A percentile compares a stretch with the other conserved stretches of the same genome.
Evolutionary conservation across 2,888 invertebrate genomes (phyloP).

Genomic region (Chelonus formosanus): DNA sequence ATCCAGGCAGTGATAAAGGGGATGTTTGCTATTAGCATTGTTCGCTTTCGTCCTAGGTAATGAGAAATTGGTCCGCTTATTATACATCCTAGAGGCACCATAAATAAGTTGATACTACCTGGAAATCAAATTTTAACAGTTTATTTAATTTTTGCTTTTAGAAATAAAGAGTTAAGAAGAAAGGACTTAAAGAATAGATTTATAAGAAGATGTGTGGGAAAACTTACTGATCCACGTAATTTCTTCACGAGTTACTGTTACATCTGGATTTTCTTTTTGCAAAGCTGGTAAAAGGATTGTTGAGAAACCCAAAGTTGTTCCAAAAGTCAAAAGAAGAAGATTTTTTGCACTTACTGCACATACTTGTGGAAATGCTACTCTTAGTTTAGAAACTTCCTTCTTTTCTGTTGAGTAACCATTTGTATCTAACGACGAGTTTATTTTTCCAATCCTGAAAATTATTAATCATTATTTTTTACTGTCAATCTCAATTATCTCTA

Average conservation of each 20-base stretch:
- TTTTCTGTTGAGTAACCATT: conserved; percentile 45
- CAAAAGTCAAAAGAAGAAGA: conserved; percentile 78
- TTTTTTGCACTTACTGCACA: conserved; percentile 85
- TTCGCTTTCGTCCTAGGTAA: conserved; percentile 75
- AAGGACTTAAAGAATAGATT: too few relatives aligned
- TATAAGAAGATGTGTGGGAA: too few relatives aligned
- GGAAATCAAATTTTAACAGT: conserved; percentile 39
- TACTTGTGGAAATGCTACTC: conserved; percentile 74
- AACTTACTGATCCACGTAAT: conserved; percentile 60
- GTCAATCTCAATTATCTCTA: too few relatives aligned
- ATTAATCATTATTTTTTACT: neutral
- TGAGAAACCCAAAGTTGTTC: conserved; percentile 82
- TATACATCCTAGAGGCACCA: conserved; percentile 82
- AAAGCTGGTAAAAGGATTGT: conserved; percentile 83
- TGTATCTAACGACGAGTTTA: conserved; percentile 36
- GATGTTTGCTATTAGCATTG: conserved; percentile 69
- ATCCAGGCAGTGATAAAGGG: conserved; percentile 82
- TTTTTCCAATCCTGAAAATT: conserved; percentile 44
- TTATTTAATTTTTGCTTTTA: too few relatives aligned
- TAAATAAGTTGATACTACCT: conserved; percentile 84
- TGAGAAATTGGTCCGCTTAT: conserved; percentile 78
- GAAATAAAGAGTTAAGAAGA: too few relatives aligned
- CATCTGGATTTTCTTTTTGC: conserved; percentile 62
- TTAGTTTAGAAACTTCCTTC: conserved; percentile 49
- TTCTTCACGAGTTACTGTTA: conserved; percentile 53